phyloP scores from a whole-genome alignment of 2,113 vertebrate species.

The Isurus oxyrinchus region DNA sequence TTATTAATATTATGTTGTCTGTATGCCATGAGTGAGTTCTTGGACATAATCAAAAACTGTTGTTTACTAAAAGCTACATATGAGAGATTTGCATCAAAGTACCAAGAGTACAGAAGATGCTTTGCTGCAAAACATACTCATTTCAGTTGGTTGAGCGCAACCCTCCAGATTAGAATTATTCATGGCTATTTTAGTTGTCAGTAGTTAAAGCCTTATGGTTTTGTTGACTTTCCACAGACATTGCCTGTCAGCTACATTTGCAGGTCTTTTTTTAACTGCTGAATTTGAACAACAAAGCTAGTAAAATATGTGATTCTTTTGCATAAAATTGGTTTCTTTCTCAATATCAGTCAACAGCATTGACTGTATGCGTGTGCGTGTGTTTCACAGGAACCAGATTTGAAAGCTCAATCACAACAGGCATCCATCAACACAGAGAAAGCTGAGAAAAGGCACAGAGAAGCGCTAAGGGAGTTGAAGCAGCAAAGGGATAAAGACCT shows the following conservation, averaged over 20 bases:
- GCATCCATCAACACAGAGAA: conserved; percentile 63
- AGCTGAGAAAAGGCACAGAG: conserved; percentile 71
- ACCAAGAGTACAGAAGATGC: background rate
- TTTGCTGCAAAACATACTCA: background rate
- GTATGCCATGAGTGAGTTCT: background rate
- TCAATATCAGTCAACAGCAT: background rate
- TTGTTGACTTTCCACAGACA: background rate
- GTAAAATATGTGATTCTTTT: background rate
- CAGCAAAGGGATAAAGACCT: conserved; percentile 61
- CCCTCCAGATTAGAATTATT: background rate
- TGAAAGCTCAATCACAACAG: conserved; percentile 58
- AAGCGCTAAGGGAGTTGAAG: conserved; percentile 76
- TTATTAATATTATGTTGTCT: background rate
- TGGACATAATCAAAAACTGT: background rate
- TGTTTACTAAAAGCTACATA: background rate
- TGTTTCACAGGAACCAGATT: conserved; percentile 60
- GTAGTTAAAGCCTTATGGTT: background rate
- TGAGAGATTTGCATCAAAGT: background rate
- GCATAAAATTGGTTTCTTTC: background rate
- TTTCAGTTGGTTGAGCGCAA: background rate
- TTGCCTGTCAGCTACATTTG: background rate
- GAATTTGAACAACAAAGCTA: background rate
- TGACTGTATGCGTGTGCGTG: background rate
- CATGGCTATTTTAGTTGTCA: background rate
- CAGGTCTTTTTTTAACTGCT: background rate